Base-by-base conservation (phyloP, 2,888 invertebrate species). In the Cataglyphis cursor region DNA sequence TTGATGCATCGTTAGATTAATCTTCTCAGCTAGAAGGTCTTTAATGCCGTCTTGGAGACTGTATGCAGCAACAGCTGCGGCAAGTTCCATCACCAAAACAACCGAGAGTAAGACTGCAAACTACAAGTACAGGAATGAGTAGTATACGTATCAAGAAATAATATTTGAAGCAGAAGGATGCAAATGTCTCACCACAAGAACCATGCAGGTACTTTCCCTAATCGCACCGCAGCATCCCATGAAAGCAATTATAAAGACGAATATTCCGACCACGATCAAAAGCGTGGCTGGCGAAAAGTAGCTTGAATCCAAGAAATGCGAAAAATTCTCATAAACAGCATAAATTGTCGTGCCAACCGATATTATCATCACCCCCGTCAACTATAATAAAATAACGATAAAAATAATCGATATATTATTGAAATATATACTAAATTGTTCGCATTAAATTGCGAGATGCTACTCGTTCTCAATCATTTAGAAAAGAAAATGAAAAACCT, bases 211-310 rank as follows among this genome's bases (percentile, higher is more conserved):
- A 95, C 98, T 98, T 94, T 97, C 97, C 92, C 96, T 97, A 90
- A 97, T 95, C 5, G 98, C 98, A 44, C 98, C 98, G 90, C 97
- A 97, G 95, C 98, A 98, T 44, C 98, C 98, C 73, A 93, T 91
- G 89, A 98, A 97, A 89, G 97, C 96, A 0, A 98, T 97, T 18
- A 98, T 96, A 73, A 98, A 95, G 89, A 98, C 96, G 70, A 98
- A 96, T 78, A 97, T 95, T 0, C 98, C 98, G 57, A 98, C 96
- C 18, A 97, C 96, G 28, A 98, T 97, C 59, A 98, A 96, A 41
- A 98, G 95, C 9, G 97, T 96, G 0, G 98, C 97, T 0, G 98
- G 97, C 0, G 97, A 97, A 90, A 97, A 96, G 93, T 97, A 97
- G 78, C 96, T 95, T 24, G 95, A 94, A 94, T 96, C 95, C 91